Conservation (phyloP, 2,888 invertebrate genomes). For the Cheiracanthium punctorium region DNA sequence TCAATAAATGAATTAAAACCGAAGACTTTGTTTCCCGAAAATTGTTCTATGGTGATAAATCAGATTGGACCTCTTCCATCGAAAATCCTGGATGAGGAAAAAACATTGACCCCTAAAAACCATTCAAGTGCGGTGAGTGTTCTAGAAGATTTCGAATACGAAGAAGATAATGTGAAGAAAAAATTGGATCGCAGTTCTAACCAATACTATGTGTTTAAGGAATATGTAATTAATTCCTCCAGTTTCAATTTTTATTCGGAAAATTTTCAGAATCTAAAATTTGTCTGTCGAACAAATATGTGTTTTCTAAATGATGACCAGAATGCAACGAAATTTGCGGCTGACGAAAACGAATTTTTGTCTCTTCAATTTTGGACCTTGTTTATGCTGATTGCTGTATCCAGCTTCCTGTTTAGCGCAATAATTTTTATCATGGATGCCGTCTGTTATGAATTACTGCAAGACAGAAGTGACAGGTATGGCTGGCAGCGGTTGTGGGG, state of each 20-base stretch:
- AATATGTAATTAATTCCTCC: not conserved
- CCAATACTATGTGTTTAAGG: not conserved
- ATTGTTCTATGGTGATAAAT: not conserved
- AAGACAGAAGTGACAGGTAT: conserved; percentile 84
- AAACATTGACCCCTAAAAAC: no score
- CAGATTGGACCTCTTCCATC: no score
- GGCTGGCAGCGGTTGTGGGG: conserved; percentile 92
- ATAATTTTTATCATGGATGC: conserved; percentile 92
- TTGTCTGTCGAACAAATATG: not conserved
- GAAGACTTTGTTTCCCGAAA: not conserved
- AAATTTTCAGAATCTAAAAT: not conserved
- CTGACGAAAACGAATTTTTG: conserved; percentile 20
- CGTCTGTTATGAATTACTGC: conserved; percentile 89
- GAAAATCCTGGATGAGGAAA: no score
- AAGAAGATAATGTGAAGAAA: no score
- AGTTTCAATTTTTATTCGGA: not conserved
- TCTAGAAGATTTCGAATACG: no score
- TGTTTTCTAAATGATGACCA: not conserved
- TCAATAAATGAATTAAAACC: not conserved
- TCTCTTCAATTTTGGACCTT: conserved; percentile 84
- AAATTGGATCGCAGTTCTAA: not conserved
- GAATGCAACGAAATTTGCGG: not conserved
- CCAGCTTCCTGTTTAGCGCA: conserved; percentile 90
- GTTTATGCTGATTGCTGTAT: conserved; percentile 84
- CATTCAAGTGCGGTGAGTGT: no score